phyloP scores from a whole-genome alignment of 2,888 invertebrate genomes.

The Lithophane semibrunnea region DNA sequence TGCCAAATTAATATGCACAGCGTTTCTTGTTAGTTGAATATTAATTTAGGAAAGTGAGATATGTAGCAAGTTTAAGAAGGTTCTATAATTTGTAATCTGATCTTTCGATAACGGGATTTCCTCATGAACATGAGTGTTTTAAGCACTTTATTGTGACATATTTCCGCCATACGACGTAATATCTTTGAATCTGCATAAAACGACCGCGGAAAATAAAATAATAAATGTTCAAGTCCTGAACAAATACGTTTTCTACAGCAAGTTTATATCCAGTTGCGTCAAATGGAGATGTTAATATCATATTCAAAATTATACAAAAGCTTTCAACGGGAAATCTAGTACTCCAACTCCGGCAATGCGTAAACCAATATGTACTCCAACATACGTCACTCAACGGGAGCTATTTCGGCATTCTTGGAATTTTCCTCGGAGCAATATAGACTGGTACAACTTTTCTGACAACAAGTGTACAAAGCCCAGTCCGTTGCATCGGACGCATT shows the following conservation, averaged over 20 bases:
- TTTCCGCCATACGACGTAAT: background rate
- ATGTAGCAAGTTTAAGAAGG: background rate
- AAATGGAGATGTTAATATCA: background rate
- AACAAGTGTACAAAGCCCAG: slow-evolving; percentile 59
- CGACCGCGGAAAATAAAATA: background rate
- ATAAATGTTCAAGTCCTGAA: slow-evolving; percentile 18
- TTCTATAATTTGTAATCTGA: background rate
- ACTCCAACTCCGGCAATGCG: background rate
- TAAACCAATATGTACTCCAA: background rate
- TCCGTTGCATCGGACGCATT: slow-evolving; percentile 66
- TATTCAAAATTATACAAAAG: slow-evolving; percentile 4
- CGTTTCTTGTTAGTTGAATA: slow-evolving; percentile 27
- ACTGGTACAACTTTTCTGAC: slow-evolving; percentile 47
- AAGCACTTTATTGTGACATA: background rate
- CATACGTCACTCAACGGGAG: background rate
- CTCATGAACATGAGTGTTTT: background rate
- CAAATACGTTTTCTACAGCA: slow-evolving; percentile 24
- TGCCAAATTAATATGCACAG: slow-evolving; percentile 50
- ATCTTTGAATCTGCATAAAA: slow-evolving; percentile 9
- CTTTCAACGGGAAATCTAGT: slow-evolving; percentile 2
- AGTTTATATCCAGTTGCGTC: background rate
- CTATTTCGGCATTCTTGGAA: slow-evolving; percentile 4
- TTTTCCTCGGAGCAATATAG: slow-evolving; percentile 21
- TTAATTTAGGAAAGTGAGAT: slow-evolving; percentile 31
- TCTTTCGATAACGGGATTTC: background rate